Base-by-base conservation (phyloP, 2,797 vertebrate species). In the Carduelis carduelis region DNA sequence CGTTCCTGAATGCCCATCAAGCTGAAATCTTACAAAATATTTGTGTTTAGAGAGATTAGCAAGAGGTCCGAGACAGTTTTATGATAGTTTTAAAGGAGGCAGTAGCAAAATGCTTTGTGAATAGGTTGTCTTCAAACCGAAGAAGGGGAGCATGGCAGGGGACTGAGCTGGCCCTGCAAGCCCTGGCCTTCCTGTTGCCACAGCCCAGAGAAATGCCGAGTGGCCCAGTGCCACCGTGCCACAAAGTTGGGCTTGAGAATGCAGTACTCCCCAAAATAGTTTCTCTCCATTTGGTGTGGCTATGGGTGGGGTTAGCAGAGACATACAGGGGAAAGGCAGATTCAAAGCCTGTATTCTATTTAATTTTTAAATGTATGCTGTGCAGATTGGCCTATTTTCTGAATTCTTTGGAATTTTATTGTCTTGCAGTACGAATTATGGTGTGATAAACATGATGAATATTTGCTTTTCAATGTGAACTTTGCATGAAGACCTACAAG, bases 181-280 rank as follows among this genome's bases (percentile, higher is more conserved):
- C 72, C 47, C 35, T 2, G 8, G 49, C 79, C 89, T 61, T 60
- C 55, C 85, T 57, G 70, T 6, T 46, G 66, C 79, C 83, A 60
- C 65, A 82, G 81, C 83, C 44, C 75, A 41, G 49, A 77, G 75
- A 77, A 92, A 77, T 1, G 19, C 49, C 26, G 21, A 89, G 90
- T 89, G 60, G 86, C 92, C 87, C 83, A 6, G 90, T 35, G 89
- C 82, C 96, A 90, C 26, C 23, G 4, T 61, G 93, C 93, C 94
- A 89, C 80, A 63, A 97, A 97, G 95, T 97, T 96, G 49, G 81
- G 80, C 91, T 97, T 88, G 96, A 96, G 93, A 97, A 91, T 72
- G 87, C 68, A 70, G 68, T n/a, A 6, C 77, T 91, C 64, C 83
- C 63, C 72, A 66, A 23, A 91, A 91, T 91, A 97, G 89, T 89